Conservation (phyloP, 2,888 invertebrate species). For the Callinectes sapidus region DNA sequence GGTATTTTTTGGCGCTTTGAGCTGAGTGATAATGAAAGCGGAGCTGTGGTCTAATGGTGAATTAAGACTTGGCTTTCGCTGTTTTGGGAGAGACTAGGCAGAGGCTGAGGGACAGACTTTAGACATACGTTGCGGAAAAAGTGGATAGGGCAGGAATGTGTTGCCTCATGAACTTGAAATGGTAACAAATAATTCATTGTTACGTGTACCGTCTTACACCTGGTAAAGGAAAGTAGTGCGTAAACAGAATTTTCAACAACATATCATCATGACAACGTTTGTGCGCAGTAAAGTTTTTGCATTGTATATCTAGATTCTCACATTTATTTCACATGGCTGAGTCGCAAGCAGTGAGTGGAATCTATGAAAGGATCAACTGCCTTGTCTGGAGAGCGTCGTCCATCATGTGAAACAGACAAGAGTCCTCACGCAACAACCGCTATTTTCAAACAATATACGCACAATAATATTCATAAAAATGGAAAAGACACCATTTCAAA, state of each 20-base stretch:
- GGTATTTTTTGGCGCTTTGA: constrained; percentile 7
- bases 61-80: not conserved
- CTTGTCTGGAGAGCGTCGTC: not conserved
- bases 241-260: too few relatives aligned
- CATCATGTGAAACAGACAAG: not conserved
- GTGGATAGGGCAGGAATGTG: not conserved
- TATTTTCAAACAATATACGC: not conserved
- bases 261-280: not conserved
- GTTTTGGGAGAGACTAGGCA: not conserved
- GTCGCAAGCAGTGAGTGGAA: not conserved
- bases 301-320: not conserved
- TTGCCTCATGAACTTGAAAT: not conserved
- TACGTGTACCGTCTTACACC: too few relatives aligned
- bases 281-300: not conserved
- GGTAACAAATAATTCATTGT: too few relatives aligned
- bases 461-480: too few relatives aligned
- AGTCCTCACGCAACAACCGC: not conserved
- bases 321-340: not conserved
- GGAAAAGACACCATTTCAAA: too few relatives aligned
- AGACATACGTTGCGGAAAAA: not conserved
- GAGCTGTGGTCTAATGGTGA: constrained; percentile 32
- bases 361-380: not conserved
- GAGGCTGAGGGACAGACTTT: not conserved
- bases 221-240: too few relatives aligned
- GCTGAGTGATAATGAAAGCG: constrained; percentile 20